These are phyloP conservation scores for Auanema freiburgensis DNA, from an alignment of 2,888 invertebrate species.

Conservation along the genomic window DNA sequence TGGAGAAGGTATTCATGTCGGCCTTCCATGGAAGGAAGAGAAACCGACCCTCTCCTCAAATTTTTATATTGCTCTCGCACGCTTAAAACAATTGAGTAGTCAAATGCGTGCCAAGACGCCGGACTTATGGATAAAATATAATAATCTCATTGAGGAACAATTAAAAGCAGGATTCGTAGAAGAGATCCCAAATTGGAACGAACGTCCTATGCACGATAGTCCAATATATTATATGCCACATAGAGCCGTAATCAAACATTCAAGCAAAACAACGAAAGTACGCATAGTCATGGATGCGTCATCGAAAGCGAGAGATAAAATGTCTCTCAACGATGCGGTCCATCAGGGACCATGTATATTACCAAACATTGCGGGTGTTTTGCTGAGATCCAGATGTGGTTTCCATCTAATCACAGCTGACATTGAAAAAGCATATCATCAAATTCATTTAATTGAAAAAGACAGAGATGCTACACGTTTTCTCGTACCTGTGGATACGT, in stretches of 20 bases:
- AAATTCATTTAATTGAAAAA: not conserved
- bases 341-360: not conserved
- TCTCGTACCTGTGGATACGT: not conserved
- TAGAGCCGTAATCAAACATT: not conserved
- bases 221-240: not conserved
- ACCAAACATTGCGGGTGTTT: not conserved
- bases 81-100: too few species aligned
- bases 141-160: too few species aligned
- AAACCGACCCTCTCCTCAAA: too few species aligned
- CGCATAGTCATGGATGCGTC: conserved; percentile 1
- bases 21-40: too few species aligned
- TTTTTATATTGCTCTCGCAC: too few species aligned
- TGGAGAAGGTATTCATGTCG: too few species aligned
- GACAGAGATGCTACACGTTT: not conserved
- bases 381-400: not conserved
- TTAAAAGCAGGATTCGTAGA: too few species aligned
- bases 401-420: not conserved
- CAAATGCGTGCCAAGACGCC: too few species aligned
- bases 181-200: too few species aligned
- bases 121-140: too few species aligned
- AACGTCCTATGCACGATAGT: too few species aligned
- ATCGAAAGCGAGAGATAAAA: not conserved
- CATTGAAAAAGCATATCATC: not conserved
- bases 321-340: not conserved
- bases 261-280: not conserved